These are phyloP conservation scores for Dicerorhinus sumatrensis DNA, from an alignment of 2,113 vertebrate genomes.

Conservation along the genomic window DNA sequence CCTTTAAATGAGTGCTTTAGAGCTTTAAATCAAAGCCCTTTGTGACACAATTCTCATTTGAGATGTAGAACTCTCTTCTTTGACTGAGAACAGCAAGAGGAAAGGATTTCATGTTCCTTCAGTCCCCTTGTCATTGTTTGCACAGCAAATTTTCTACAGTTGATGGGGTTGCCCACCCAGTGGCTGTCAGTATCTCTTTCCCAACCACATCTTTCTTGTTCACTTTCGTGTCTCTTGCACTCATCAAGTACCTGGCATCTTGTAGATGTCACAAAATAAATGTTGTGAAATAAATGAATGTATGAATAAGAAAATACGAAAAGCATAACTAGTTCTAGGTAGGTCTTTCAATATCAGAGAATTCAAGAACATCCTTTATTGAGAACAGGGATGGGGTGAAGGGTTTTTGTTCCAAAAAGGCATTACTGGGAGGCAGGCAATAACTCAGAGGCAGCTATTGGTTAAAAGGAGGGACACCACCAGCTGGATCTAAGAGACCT, in stretches of 20 bases:
- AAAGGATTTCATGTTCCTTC: not conserved
- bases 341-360: not conserved
- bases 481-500: not conserved
- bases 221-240: not conserved
- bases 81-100: not conserved
- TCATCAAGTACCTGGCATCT: not conserved
- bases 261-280: not conserved
- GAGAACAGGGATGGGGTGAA: not conserved
- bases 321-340: not conserved
- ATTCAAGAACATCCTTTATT: not conserved
- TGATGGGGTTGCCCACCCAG: not conserved
- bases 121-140: not conserved
- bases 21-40: not conserved
- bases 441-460: not conserved
- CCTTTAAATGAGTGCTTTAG: not conserved
- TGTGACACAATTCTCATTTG: not conserved
- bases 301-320: not conserved
- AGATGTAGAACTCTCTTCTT: not conserved
- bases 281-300: not conserved
- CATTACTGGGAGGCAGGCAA: not conserved
- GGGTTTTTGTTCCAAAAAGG: fast-evolving
- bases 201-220: not conserved
- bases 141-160: not conserved
- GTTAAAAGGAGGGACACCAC: not conserved
- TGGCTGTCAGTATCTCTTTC: not conserved